Evolutionary conservation across 92 coral and sea anemone species (phyloP), one percentile per base, ranked within the genome.

Genomic region (Epizoanthus fatuus): DNA sequence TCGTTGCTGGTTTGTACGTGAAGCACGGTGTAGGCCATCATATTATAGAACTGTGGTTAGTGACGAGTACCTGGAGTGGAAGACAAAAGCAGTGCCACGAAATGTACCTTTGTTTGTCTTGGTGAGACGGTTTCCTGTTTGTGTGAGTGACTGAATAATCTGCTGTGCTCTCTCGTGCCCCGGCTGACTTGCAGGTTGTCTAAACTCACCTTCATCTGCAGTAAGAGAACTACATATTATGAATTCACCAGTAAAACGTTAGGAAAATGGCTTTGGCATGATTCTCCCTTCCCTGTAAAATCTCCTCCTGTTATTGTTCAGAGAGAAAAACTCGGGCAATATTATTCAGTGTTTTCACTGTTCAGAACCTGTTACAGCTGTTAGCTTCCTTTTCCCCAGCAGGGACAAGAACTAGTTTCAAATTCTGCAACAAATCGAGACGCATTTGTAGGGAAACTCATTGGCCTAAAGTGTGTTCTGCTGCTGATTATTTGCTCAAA

Each of bases 41-140:
- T 44, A 44, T 29, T 29, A 49, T 12, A 49, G 12, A 49, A 49
- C 53, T 49, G 13, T 49, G 0, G 53, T 49, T 12, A 49, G 53
- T 49, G 9, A 49, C 2, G 53, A 49, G 53, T 8, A 8, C 22
- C 22, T n/a, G 3, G 58, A 22, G 15, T 71, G 7, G 3, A 51
- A 72, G 14, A 25, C 3, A 10, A 19, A 51, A 49, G 58, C 2
- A 42, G 9, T 29, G 10, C 45, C 71, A 17, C 15, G 79, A 1
- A 47, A 58, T 74, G 19, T 77, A 97, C 99, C 98, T 93, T 87
- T 90, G 77, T 97, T 97, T 86, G 93, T 94, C 86, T 80, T 89
- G 56, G 97, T 95, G 10, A 97, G 87, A 25, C 89, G 92, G 22
- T 52, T 85, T 37, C 99, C 98, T 32, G 98, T 97, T 66, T 87